Conservation (phyloP, 2,113 vertebrate species). For the Taxidea taxus region DNA sequence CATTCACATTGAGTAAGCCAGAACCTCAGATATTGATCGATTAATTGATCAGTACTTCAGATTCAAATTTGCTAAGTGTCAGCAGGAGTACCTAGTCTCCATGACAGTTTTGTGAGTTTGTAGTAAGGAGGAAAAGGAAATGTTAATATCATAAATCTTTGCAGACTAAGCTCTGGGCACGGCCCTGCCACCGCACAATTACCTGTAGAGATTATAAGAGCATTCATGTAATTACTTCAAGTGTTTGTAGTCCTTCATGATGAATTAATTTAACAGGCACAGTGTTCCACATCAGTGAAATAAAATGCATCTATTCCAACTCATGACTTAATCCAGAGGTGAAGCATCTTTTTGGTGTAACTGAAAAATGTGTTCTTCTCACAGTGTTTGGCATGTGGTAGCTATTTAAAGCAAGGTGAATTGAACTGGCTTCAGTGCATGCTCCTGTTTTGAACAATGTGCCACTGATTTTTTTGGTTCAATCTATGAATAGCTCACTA, state of each 20-base stretch:
- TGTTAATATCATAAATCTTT: not conserved
- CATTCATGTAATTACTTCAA: slow-evolving; percentile 32
- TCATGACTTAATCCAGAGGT: not conserved
- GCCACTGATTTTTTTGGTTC: not conserved
- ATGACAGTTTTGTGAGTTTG: not conserved
- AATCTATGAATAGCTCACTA: not conserved
- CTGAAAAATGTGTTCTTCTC: not conserved
- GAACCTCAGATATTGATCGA: not conserved
- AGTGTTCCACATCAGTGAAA: not conserved
- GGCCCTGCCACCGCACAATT: not conserved
- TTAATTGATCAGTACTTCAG: not conserved
- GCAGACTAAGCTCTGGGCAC: not conserved
- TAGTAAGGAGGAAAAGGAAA: not conserved
- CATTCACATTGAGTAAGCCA: not conserved
- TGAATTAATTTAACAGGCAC: slow-evolving; percentile 11
- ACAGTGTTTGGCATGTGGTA: not conserved
- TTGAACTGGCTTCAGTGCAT: not conserved
- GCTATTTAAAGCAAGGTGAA: not conserved
- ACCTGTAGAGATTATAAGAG: not conserved
- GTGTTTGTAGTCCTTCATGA: not conserved
- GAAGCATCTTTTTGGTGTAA: not conserved
- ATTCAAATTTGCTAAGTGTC: not conserved
- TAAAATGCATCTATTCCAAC: slow-evolving; percentile 11
- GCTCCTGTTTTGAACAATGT: not conserved
- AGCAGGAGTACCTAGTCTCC: not conserved